A percentile compares a stretch with the other conserved stretches of the same genome.
Conservation (phyloP, 2,888 invertebrate genomes). For the Linyphia triangularis region DNA sequence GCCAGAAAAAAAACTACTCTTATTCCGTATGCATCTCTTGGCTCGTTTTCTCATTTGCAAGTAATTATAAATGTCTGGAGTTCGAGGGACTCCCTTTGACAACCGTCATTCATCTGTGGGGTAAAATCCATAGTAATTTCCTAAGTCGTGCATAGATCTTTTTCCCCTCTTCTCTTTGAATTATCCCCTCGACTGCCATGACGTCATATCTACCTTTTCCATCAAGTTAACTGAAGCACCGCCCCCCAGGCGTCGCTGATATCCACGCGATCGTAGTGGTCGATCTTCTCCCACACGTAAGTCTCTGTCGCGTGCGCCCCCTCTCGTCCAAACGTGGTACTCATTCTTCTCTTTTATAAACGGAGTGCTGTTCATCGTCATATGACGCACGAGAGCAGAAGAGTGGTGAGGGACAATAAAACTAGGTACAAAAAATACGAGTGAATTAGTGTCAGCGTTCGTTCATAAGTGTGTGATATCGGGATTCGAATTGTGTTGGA, state of each 20-base stretch:
- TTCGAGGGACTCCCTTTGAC: not conserved
- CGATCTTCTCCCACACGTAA: conserved; percentile 10
- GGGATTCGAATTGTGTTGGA: conserved; percentile 12
- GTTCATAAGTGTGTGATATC: conserved; percentile 3
- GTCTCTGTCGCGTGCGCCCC: not conserved
- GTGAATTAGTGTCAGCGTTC: conserved; percentile 12
- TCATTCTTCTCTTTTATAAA: conserved; percentile 31
- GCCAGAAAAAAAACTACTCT: too few species aligned
- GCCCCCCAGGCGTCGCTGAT: conserved; percentile 6
- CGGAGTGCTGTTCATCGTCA: conserved; percentile 39
- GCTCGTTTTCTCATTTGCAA: not conserved
- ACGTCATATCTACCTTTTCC: conserved; percentile 34
- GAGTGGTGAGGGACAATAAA: conserved; percentile 17
- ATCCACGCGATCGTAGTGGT: conserved; percentile 10
- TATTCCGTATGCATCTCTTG: too few species aligned
- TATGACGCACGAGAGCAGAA: conserved; percentile 34
- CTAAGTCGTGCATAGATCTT: not conserved
- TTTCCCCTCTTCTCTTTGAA: conserved; percentile 8
- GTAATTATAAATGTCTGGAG: not conserved
- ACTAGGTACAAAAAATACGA: conserved; percentile 23
- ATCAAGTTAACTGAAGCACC: not conserved
- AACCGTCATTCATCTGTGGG: not conserved
- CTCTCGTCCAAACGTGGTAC: not conserved
- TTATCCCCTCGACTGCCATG: conserved; percentile 8
- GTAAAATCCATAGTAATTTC: conserved; percentile 1